These are phyloP conservation scores for Dicaeum eximium DNA, from an alignment of 2,113 vertebrate genomes.

Conservation along the genomic window DNA sequence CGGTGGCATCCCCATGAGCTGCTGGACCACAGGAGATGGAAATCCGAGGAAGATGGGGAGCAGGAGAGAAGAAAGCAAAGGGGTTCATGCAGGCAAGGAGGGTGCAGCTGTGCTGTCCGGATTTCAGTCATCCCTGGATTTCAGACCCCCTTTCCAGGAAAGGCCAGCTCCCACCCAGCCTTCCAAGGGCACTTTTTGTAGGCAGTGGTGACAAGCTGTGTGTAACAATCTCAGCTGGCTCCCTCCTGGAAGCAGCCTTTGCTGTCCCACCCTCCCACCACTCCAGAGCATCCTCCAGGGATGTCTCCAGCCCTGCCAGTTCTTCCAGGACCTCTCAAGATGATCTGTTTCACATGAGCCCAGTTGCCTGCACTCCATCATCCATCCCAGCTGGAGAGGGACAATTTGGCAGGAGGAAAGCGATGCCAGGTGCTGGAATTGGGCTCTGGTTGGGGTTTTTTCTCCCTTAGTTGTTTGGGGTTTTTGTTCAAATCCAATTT, in stretches of 20 bases:
- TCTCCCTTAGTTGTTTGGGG: rapidly evolving
- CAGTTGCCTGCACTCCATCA: background rate
- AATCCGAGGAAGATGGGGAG: background rate
- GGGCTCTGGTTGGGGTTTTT: rapidly evolving
- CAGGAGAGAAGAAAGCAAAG: background rate
- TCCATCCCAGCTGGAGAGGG: background rate
- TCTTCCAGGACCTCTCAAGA: background rate
- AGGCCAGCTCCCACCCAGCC: background rate
- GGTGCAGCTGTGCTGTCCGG: background rate
- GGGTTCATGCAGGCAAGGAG: background rate
- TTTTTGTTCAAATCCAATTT: background rate
- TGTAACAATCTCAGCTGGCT: background rate
- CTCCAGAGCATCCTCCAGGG: background rate
- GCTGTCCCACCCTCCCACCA: background rate
- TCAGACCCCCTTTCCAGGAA: background rate
- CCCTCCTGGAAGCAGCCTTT: background rate
- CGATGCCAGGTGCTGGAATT: rapidly evolving
- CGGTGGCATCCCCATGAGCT: no score
- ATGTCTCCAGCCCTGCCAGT: background rate
- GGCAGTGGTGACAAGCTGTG: background rate
- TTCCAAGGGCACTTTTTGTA: background rate
- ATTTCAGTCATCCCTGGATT: background rate
- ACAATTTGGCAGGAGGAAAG: background rate
- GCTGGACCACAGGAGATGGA: no score
- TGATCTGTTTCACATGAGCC: background rate